Conservation (phyloP, 1,140 invertebrate genomes). For the Achroia grisella region DNA sequence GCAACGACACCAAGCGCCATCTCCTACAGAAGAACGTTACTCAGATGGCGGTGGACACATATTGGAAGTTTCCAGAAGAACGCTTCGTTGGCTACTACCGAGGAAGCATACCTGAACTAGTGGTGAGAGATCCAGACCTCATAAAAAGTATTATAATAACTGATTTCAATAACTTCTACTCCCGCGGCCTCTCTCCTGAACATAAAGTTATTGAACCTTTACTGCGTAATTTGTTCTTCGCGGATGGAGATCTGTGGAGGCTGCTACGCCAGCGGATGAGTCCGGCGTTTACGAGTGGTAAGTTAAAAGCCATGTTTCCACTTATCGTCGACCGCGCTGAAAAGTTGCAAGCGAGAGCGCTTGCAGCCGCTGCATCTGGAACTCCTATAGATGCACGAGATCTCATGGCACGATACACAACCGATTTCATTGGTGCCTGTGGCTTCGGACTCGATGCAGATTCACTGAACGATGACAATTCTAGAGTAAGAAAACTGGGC, state of each 20-base stretch:
- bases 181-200: slow-evolving; percentile 16
- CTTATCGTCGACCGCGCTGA: slow-evolving; percentile 60
- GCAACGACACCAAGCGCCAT: slow-evolving; percentile 30
- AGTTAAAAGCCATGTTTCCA: slow-evolving; percentile 74
- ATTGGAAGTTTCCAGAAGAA: slow-evolving; percentile 31
- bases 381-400: slow-evolving; percentile 20
- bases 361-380: slow-evolving; percentile 1
- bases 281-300: slow-evolving; percentile 75
- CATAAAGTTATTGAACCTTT: slow-evolving; percentile 14
- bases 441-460: slow-evolving; percentile 26
- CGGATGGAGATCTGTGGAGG: slow-evolving; percentile 52
- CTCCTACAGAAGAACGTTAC: slow-evolving; percentile 22
- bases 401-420: slow-evolving; percentile 39
- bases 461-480: slow-evolving; percentile 18
- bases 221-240: slow-evolving; percentile 10
- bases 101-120: slow-evolving; percentile 49
- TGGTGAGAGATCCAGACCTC: slow-evolving; percentile 74
- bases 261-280: slow-evolving; percentile 69
- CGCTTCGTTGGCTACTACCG: slow-evolving; percentile 33
- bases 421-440: slow-evolving; percentile 19
- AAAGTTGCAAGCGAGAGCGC: slow-evolving; percentile 31
- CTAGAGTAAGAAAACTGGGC: slow-evolving; percentile 9
- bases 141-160: slow-evolving; percentile 72
- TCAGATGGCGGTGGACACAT: slow-evolving; percentile 26
- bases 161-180: slow-evolving; percentile 74